These are phyloP conservation scores for Pampusana beccarii DNA, from an alignment of 2,113 vertebrate genomes.

Conservation along the genomic window DNA sequence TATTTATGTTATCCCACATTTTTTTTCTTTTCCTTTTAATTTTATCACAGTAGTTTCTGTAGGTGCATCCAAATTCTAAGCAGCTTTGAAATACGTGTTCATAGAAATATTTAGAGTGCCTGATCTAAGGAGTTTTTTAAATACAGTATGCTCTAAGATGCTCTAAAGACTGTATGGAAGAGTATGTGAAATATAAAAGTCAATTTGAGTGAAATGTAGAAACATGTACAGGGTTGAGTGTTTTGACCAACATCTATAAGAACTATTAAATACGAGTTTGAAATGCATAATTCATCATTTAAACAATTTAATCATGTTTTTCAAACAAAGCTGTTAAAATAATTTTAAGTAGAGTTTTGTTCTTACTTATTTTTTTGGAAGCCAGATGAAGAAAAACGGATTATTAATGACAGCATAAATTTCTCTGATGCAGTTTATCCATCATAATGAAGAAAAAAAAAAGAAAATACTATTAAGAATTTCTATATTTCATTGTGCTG, in stretches of 20 bases:
- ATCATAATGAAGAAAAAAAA: neutral
- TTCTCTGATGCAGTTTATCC: neutral
- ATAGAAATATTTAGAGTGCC: neutral
- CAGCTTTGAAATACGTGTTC: neutral
- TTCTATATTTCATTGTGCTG: neutral
- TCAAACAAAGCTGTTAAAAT: neutral
- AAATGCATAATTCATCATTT: neutral
- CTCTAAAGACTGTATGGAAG: neutral
- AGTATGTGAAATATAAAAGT: neutral
- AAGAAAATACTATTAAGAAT: neutral
- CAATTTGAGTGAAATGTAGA: neutral
- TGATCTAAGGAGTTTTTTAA: neutral
- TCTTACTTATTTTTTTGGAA: neutral
- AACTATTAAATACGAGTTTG: neutral
- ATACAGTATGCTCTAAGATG: neutral
- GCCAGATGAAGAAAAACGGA: neutral
- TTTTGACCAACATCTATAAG: neutral
- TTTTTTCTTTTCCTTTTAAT: neutral
- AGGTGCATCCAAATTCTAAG: neutral
- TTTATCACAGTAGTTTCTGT: neutral
- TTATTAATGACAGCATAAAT: neutral
- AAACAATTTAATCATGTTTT: neutral
- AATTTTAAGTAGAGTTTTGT: neutral
- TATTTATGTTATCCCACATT: neutral
- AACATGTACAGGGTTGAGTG: neutral